Conservation (phyloP, 2,797 vertebrate species). For the Cynopterus sphinx region DNA sequence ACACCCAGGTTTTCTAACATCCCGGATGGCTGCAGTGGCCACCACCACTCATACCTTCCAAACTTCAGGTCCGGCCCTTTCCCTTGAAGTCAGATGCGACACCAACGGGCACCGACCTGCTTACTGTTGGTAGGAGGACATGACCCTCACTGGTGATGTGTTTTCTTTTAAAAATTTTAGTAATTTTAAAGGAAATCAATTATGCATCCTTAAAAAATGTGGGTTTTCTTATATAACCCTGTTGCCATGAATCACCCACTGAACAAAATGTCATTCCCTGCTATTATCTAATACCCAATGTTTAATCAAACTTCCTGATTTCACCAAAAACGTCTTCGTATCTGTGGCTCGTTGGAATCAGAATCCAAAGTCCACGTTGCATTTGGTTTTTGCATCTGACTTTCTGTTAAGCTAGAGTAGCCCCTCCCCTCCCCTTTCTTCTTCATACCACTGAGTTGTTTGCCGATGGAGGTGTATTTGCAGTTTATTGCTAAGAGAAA, state of each 20-base stretch:
- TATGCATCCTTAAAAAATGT: not conserved
- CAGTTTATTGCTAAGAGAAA: not conserved
- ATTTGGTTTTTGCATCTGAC: not conserved
- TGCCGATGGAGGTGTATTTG: not conserved
- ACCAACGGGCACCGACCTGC: not conserved
- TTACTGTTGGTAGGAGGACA: not conserved
- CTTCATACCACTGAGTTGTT: not conserved
- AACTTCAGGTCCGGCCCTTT: not conserved
- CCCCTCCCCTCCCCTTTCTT: not conserved
- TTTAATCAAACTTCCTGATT: not conserved
- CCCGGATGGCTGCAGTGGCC: not conserved
- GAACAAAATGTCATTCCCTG: not conserved
- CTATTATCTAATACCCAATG: not conserved
- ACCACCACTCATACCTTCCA: not conserved
- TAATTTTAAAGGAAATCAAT: slow-evolving; percentile 43
- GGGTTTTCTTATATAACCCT: not conserved
- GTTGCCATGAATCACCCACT: not conserved
- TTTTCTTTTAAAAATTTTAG: not conserved
- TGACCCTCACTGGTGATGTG: not conserved
- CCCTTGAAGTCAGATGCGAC: not conserved
- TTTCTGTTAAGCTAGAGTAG: not conserved
- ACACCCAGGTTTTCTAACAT: not conserved
- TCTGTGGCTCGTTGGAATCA: not conserved
- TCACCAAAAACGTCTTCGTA: not conserved
- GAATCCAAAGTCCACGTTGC: not conserved